Evolutionary conservation across 2,888 invertebrate genomes (phyloP).

Genomic region (Ornithoptera priamus): DNA sequence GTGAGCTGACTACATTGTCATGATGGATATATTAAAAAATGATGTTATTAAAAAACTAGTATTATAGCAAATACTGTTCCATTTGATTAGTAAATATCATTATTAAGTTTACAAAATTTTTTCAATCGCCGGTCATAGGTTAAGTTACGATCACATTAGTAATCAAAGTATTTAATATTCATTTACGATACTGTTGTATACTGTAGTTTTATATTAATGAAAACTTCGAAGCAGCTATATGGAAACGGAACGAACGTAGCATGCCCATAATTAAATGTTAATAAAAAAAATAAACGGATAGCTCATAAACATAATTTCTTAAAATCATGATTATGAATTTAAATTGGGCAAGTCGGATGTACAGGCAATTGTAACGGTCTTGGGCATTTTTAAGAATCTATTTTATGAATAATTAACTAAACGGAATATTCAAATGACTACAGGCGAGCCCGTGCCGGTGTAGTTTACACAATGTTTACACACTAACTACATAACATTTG

Average conservation of each 20-base stretch:
- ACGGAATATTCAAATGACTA: constrained; percentile 6
- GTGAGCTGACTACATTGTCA: too few relatives aligned
- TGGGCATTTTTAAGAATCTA: constrained; percentile 6
- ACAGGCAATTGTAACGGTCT: constrained; percentile 19
- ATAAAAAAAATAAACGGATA: constrained; percentile 26
- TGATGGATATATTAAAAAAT: too few relatives aligned
- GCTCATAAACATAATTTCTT: constrained; percentile 28
- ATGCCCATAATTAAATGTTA: constrained; percentile 30
- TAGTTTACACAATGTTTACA: not conserved
- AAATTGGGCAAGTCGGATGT: constrained; percentile 21
- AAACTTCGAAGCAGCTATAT: constrained; percentile 9
- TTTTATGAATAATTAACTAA: constrained; percentile 6
- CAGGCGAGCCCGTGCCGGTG: not conserved
- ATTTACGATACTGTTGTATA: not conserved
- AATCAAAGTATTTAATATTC: not conserved
- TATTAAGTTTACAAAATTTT: too few relatives aligned
- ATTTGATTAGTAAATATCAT: too few relatives aligned
- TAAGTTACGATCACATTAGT: not conserved
- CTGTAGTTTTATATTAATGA: not conserved
- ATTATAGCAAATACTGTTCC: too few relatives aligned
- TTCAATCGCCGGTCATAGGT: too few relatives aligned
- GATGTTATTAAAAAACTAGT: too few relatives aligned
- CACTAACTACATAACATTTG: not conserved
- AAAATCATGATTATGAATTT: constrained; percentile 27
- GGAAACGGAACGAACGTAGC: constrained; percentile 11